A percentile compares a stretch with the other conserved stretches of the same genome.
Conservation (phyloP, 2,797 vertebrate genomes). For the Platyrinchus mystaceus region DNA sequence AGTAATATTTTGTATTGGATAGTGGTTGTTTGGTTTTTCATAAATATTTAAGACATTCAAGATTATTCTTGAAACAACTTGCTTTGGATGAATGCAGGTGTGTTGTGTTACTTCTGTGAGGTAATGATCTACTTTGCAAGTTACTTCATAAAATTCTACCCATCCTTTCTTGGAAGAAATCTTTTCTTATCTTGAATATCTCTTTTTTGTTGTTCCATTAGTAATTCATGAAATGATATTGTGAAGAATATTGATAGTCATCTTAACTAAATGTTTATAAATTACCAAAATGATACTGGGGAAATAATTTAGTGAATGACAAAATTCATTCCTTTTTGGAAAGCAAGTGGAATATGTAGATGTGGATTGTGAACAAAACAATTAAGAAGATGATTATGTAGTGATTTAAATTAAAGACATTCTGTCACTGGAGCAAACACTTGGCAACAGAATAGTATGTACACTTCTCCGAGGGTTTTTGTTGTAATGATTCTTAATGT, state of each 20-base stretch:
- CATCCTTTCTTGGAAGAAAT: background rate
- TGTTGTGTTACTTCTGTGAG: background rate
- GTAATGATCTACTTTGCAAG: background rate
- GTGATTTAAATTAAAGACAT: background rate
- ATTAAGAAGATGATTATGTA: background rate
- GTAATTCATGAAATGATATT: background rate
- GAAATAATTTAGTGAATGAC: conserved; percentile 1
- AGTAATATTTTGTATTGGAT: background rate
- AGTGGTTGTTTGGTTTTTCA: background rate
- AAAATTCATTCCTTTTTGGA: background rate
- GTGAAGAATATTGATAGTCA: conserved; percentile 29
- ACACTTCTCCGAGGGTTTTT: background rate
- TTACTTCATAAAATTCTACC: background rate
- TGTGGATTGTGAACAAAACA: background rate
- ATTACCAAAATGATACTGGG: conserved; percentile 21
- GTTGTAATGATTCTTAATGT: background rate
- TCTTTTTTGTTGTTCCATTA: background rate
- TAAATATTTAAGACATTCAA: background rate
- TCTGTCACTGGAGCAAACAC: background rate
- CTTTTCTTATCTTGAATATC: background rate
- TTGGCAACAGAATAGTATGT: background rate
- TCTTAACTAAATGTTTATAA: conserved; percentile 34
- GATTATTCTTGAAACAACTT: background rate
- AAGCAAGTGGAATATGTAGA: conserved; percentile 7
- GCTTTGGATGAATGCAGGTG: background rate